Conservation (phyloP, 2,888 invertebrate genomes). For the Cataglyphis altisquamis region DNA sequence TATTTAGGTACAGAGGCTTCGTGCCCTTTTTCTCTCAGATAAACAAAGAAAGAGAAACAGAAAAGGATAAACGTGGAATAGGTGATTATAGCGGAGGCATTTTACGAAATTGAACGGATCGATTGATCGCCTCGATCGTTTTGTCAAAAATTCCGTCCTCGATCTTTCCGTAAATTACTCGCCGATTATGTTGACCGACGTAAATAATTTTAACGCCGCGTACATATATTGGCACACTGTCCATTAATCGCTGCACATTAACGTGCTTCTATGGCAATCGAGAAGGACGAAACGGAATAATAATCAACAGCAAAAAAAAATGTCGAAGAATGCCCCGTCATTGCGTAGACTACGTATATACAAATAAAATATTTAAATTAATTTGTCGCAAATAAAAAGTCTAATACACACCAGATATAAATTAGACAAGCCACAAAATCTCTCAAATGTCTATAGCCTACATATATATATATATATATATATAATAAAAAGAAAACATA, state of each 20-base stretch:
- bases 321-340: conserved; percentile 34
- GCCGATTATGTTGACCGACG: conserved; percentile 24
- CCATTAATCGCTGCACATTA: conserved; percentile 24
- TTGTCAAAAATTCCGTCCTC: conserved; percentile 19
- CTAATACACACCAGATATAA: conserved; percentile 42
- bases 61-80: conserved; percentile 57
- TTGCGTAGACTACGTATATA: conserved; percentile 23
- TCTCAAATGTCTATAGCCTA: conserved; percentile 32
- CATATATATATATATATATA: background rate
- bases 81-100: conserved; percentile 26
- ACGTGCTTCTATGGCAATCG: conserved; percentile 45
- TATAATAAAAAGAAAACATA: conserved; percentile 33
- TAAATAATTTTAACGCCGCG: conserved; percentile 32
- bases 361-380: conserved; percentile 41
- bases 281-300: conserved; percentile 3
- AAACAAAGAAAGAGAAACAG: conserved; percentile 72
- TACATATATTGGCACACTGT: conserved; percentile 43
- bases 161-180: conserved; percentile 35
- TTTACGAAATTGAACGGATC: conserved; percentile 42
- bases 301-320: conserved; percentile 20
- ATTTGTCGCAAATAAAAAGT: conserved; percentile 29
- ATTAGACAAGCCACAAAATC: conserved; percentile 41
- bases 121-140: conserved; percentile 10
- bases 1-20: conserved; percentile 84
- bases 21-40: conserved; percentile 78